Evolutionary conservation across 2,113 vertebrate genomes (phyloP), one percentile per base, ranked within the genome.

Genomic region (Microcebus jonahi): DNA sequence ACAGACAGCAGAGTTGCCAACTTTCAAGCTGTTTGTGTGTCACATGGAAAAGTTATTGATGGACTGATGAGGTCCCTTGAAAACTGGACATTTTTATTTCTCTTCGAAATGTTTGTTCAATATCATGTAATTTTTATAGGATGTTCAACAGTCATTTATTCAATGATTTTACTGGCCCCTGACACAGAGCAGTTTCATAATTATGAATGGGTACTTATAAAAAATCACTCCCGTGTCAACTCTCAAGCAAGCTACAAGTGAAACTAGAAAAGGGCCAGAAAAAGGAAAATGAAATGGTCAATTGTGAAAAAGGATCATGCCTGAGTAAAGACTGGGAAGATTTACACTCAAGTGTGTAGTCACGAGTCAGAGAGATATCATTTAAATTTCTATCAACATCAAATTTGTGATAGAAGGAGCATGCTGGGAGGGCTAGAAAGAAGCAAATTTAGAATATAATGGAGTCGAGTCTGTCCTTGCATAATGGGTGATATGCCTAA

Each of bases 1-100:
- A 29, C 71, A 97, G 83, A 94, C 93, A 97, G 87, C 96, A 97
- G 94, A 80, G 95, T 91, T 88, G 70, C 96, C 91, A 95, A 80
- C 75, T 92, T 93, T 93, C 95, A 84, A 85, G 87, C 87, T 97
- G 80, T 73, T 96, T 91, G 50, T 87, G 55, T 80, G 39, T 86
- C 91, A 93, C 57, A 48, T 65, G 73, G 88, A 88, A 86, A 88
- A 75, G 77, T 86, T 97, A 92, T 48, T 93, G 85, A 96, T 55
- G 85, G 79, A 86, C 6, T 42, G 63, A 83, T 50, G 55, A n/a
- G 31, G 48, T 87, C 79, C 77, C 68, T 84, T 93, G n/a, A 73
- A 95, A 96, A 97, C 14, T 71, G 50, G 77, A 59, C 93, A 94
- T 76, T 96, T 97, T 85, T 83, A 14, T 85, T 96, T 94, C 82